Evolutionary conservation across 1,140 invertebrate species (phyloP).

Genomic region (Reticulitermes speratus): DNA sequence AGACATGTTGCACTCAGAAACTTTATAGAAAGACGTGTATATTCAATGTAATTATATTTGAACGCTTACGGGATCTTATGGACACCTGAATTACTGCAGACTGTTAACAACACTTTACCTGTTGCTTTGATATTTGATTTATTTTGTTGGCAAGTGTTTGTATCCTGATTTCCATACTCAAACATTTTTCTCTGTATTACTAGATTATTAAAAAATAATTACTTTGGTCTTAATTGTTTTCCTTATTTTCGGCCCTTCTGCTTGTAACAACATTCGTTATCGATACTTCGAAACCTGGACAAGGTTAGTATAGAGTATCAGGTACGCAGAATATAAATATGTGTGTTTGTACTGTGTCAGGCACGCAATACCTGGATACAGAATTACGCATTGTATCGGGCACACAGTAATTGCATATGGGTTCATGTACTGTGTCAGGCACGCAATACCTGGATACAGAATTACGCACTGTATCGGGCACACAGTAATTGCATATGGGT

Average conservation of each 20-base stretch:
- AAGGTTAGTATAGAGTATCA: too few relatives aligned
- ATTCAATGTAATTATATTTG: background rate
- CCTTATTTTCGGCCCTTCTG: background rate
- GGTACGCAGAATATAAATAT: too few relatives aligned
- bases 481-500: too few relatives aligned
- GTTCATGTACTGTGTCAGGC: too few relatives aligned
- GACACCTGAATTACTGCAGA: background rate
- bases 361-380: too few relatives aligned
- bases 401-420: too few relatives aligned
- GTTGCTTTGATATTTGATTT: background rate
- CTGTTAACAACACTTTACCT: background rate
- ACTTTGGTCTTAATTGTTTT: conserved; percentile 1
- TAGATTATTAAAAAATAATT: background rate
- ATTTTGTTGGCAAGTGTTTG: background rate
- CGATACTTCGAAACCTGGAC: too few relatives aligned
- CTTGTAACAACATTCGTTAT: too few relatives aligned
- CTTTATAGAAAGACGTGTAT: background rate
- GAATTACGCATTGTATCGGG: too few relatives aligned
- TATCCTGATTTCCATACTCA: background rate
- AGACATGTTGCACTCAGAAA: background rate
- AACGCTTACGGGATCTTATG: background rate
- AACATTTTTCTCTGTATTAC: background rate
- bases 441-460: too few relatives aligned
- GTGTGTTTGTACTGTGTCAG: too few relatives aligned
- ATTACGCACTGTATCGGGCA: too few relatives aligned